Percentiles rank a stretch among this genome's conserved stretches.
Evolutionary conservation across 2,797 vertebrate species (phyloP).

Genomic region (Huso huso): DNA sequence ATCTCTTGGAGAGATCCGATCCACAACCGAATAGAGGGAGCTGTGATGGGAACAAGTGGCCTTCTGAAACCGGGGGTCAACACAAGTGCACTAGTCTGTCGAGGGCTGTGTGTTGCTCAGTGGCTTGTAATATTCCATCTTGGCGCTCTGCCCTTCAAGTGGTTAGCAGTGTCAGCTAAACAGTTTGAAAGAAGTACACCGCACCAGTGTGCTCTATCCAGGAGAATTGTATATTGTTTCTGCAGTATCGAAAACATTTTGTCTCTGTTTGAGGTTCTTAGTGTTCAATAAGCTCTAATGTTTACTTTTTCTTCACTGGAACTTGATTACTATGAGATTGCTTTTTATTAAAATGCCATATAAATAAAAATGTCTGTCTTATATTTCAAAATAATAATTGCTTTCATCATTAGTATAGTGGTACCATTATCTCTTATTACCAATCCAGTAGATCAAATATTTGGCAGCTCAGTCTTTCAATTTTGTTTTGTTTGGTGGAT

Average conservation of each 20-base stretch:
- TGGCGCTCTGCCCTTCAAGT: slow-evolving; percentile 13
- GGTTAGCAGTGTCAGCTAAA: slow-evolving; percentile 18
- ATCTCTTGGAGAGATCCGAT: slow-evolving; percentile 37
- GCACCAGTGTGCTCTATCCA: neutral
- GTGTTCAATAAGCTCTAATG: too few species aligned
- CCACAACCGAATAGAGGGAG: slow-evolving; percentile 23
- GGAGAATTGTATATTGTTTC: slow-evolving; percentile 5
- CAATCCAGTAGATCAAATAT: too few species aligned
- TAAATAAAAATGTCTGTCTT: too few species aligned
- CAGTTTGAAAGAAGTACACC: slow-evolving; percentile 11
- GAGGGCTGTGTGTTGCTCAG: slow-evolving; percentile 11
- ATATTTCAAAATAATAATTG: too few species aligned
- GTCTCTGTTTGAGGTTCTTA: too few species aligned
- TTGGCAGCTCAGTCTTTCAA: too few species aligned
- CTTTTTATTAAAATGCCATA: too few species aligned
- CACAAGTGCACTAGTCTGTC: slow-evolving; percentile 11
- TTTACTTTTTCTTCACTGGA: too few species aligned
- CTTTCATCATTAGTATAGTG: too few species aligned
- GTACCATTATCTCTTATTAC: too few species aligned
- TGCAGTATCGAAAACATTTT: neutral
- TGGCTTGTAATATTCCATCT: slow-evolving; percentile 26
- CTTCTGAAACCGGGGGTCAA: slow-evolving; percentile 37
- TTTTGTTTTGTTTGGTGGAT: too few species aligned
- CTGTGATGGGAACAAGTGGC: slow-evolving; percentile 22
- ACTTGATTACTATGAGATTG: too few species aligned